Percentiles rank a stretch among this genome's conserved stretches.
phyloP scores from a whole-genome alignment of 2,888 invertebrate species.

The Oxycera nigricornis region DNA sequence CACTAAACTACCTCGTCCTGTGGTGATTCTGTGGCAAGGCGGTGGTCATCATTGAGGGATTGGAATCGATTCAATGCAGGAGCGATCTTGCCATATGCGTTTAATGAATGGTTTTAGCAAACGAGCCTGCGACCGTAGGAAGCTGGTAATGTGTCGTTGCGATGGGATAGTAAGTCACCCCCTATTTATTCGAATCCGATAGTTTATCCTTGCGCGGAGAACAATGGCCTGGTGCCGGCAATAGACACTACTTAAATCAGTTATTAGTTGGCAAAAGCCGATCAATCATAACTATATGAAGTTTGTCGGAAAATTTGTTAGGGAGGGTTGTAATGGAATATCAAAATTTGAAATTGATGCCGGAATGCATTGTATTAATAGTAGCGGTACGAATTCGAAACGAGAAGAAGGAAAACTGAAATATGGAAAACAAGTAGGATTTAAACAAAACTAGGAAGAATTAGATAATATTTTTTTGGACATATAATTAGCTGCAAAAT shows the following conservation, averaged over 20 bases:
- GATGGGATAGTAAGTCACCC: constrained; percentile 27
- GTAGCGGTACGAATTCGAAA: neutral
- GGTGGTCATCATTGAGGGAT: constrained; percentile 28
- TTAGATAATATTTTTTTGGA: too few species aligned
- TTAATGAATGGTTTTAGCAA: constrained; percentile 32
- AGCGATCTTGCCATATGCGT: constrained; percentile 38
- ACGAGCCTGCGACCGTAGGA: neutral
- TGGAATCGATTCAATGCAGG: constrained; percentile 7
- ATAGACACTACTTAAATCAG: constrained; percentile 21
- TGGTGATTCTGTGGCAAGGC: constrained; percentile 16
- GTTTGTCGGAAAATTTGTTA: constrained; percentile 5
- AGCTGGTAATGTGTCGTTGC: neutral
- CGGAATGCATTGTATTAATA: constrained; percentile 1
- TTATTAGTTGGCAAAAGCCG: constrained; percentile 26
- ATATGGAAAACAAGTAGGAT: too few species aligned
- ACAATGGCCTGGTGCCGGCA: constrained; percentile 27
- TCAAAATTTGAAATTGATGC: constrained; percentile 25
- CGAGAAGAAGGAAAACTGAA: too few species aligned
- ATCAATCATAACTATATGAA: constrained; percentile 35
- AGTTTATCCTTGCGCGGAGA: constrained; percentile 27
- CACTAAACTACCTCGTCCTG: constrained; percentile 35
- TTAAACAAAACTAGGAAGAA: too few species aligned
- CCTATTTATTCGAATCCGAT: constrained; percentile 18
- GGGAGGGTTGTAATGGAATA: constrained; percentile 12
- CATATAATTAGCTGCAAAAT: too few species aligned